Evolutionary conservation across 2,797 vertebrate genomes (phyloP).

Genomic region (Platalea minor): DNA sequence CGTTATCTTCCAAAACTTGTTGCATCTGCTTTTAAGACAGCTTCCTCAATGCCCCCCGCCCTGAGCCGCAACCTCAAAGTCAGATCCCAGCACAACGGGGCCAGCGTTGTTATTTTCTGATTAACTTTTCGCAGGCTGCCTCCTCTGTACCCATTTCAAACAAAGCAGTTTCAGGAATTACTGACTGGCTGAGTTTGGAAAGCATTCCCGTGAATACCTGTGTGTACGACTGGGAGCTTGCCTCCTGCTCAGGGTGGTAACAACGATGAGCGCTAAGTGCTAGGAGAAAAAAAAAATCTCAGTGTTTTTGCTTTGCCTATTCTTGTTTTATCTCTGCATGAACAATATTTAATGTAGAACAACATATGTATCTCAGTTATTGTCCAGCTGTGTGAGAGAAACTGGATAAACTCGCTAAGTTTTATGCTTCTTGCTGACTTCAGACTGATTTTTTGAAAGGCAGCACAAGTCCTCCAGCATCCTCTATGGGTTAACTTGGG

Average conservation of each 20-base stretch:
- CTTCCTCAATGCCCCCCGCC: not conserved
- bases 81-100: not conserved
- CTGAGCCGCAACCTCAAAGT: not conserved
- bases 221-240: not conserved
- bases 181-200: not conserved
- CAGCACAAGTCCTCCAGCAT: slow-evolving; percentile 12
- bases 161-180: not conserved
- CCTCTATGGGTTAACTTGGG: not conserved
- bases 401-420: not conserved
- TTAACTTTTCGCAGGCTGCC: not conserved
- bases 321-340: slow-evolving; percentile 1
- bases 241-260: not conserved
- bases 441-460: not conserved
- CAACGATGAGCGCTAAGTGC: not conserved
- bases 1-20: not conserved
- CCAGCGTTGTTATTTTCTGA: not conserved
- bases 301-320: not conserved
- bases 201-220: not conserved
- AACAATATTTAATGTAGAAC: not conserved
- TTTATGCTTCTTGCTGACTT: not conserved
- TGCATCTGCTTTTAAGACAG: not conserved
- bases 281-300: not conserved
- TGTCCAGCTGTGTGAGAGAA: not conserved
- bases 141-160: not conserved
- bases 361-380: not conserved